phyloP scores from a whole-genome alignment of 2,888 invertebrate genomes.

The Agrochola circellaris region DNA sequence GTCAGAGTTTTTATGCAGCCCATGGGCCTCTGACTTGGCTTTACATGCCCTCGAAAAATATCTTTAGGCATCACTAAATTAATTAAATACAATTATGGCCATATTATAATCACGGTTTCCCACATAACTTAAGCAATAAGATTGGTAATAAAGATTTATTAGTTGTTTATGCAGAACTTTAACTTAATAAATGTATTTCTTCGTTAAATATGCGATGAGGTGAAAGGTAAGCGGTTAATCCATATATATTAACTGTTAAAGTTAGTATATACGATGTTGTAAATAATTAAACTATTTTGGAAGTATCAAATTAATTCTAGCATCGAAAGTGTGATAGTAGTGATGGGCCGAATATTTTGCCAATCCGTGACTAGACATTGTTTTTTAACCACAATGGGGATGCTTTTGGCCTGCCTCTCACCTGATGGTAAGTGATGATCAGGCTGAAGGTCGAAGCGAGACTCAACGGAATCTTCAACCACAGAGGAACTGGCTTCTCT shows the following conservation, averaged over 20 bases:
- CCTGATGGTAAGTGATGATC: no score
- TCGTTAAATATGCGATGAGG: conserved; percentile 29
- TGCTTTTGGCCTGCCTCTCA: no score
- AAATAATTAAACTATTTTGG: neutral
- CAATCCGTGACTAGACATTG: no score
- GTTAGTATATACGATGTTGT: neutral
- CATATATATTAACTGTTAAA: conserved; percentile 33
- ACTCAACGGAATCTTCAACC: no score
- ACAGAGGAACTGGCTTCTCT: no score
- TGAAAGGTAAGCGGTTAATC: conserved; percentile 43
- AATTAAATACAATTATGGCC: conserved; percentile 1
- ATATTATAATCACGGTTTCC: conserved; percentile 44
- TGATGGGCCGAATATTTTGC: no score
- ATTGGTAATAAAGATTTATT: conserved; percentile 58
- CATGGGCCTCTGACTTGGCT: no score
- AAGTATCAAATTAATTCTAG: neutral
- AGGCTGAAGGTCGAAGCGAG: no score
- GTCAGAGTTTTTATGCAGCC: no score
- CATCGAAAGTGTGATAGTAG: no score
- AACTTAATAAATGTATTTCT: conserved; percentile 15
- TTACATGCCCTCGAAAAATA: no score
- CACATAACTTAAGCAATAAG: conserved; percentile 44
- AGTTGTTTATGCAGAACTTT: conserved; percentile 34
- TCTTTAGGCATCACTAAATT: neutral
- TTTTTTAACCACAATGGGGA: no score